These are phyloP conservation scores for Spodoptera picta DNA, from an alignment of 2,888 invertebrate species.

Conservation along the genomic window DNA sequence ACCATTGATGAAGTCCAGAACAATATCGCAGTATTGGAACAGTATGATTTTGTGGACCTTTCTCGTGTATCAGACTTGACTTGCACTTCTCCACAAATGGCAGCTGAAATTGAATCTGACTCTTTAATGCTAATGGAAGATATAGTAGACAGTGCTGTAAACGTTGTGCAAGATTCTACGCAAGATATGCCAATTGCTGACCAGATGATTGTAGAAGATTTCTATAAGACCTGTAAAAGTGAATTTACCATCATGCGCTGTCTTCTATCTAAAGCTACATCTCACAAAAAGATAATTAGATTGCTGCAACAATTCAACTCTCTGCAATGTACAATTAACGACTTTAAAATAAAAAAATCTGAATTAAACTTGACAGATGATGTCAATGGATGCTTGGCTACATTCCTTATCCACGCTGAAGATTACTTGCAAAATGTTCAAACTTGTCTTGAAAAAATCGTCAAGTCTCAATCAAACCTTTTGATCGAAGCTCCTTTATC, in stretches of 20 bases:
- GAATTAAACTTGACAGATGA: slow-evolving; percentile 66
- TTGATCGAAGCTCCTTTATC: slow-evolving; percentile 66
- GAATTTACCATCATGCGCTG: slow-evolving; percentile 74
- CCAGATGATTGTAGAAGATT: slow-evolving; percentile 73
- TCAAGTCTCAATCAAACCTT: slow-evolving; percentile 69
- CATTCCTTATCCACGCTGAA: slow-evolving; percentile 69
- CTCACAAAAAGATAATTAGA: slow-evolving; percentile 77
- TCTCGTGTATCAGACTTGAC: slow-evolving; percentile 72
- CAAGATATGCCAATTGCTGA: slow-evolving; percentile 68
- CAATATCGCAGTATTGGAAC: slow-evolving; percentile 77
- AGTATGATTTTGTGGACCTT: slow-evolving; percentile 78
- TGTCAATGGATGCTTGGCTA: slow-evolving; percentile 62
- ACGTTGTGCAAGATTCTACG: slow-evolving; percentile 68
- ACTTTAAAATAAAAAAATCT: slow-evolving; percentile 66
- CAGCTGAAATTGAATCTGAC: slow-evolving; percentile 70
- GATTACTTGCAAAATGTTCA: slow-evolving; percentile 69
- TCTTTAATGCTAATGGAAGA: slow-evolving; percentile 71
- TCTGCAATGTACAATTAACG: slow-evolving; percentile 65
- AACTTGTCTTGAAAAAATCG: slow-evolving; percentile 66
- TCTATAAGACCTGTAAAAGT: slow-evolving; percentile 74
- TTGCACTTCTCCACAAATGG: slow-evolving; percentile 66
- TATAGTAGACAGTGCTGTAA: slow-evolving; percentile 71
- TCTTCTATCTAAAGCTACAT: slow-evolving; percentile 70
- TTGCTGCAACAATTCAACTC: slow-evolving; percentile 75
- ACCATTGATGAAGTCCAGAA: slow-evolving; percentile 75